Percentiles rank a stretch among this genome's conserved stretches.
Conservation (phyloP, 2,888 invertebrate genomes). For the Ryuthela nishihirai region DNA sequence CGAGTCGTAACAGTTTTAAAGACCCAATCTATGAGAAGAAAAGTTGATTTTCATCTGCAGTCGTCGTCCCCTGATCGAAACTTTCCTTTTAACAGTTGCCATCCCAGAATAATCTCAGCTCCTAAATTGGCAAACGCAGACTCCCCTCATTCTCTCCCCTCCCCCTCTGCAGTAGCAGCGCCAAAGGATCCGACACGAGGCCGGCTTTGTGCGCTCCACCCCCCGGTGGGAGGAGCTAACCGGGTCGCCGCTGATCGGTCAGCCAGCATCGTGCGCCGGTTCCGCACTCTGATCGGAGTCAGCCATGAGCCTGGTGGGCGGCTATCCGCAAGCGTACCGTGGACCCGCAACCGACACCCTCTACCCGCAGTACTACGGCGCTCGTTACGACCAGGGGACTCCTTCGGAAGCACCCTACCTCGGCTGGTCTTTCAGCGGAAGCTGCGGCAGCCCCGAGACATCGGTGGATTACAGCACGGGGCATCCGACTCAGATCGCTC, state of each 20-base stretch:
- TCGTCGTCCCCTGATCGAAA: too few relatives aligned
- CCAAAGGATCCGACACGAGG: neutral
- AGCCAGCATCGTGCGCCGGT: too few relatives aligned
- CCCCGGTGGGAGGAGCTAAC: constrained; percentile 10
- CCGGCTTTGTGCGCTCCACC: neutral
- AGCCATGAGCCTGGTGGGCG: constrained; percentile 38
- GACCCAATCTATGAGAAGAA: too few relatives aligned
- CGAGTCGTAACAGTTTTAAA: too few relatives aligned
- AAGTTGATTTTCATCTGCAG: too few relatives aligned
- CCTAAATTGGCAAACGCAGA: too few relatives aligned
- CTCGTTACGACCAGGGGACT: constrained; percentile 15
- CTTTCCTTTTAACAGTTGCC: too few relatives aligned
- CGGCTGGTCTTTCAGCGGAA: constrained; percentile 7
- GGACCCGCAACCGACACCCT: constrained; percentile 14
- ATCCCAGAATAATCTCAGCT: too few relatives aligned
- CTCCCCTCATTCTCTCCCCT: neutral
- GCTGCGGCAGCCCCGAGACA: constrained; percentile 9
- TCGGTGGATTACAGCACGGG: constrained; percentile 4
- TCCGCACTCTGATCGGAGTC: constrained; percentile 12
- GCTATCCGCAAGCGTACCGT: constrained; percentile 28
- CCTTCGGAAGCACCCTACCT: constrained; percentile 5
- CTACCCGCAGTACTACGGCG: constrained; percentile 19
- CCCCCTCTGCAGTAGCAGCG: neutral
- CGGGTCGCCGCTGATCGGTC: constrained; percentile 19
- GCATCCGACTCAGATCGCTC: neutral